phyloP scores from a whole-genome alignment of 1,140 invertebrate species.

The Rhagoletis zephyria region DNA sequence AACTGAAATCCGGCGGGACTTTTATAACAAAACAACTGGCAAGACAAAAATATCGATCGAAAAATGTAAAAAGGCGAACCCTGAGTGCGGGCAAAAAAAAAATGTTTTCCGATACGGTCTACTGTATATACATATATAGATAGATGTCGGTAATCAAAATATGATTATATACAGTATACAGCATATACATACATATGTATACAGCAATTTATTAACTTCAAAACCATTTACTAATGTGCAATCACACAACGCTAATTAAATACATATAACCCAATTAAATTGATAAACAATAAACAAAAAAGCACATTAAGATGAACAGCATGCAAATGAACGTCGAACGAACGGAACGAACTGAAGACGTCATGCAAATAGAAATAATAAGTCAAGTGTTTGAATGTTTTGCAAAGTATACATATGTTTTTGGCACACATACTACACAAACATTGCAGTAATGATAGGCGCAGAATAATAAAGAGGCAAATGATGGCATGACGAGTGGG shows the following conservation, averaged over 20 bases:
- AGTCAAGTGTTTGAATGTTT: background rate
- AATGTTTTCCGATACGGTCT: too few species aligned
- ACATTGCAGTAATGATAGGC: background rate
- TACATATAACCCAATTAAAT: background rate
- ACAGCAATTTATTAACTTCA: too few species aligned
- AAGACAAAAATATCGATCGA: too few species aligned
- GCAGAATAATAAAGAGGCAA: background rate
- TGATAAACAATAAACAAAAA: background rate
- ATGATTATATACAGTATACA: too few species aligned
- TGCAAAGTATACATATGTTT: background rate
- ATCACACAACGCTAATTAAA: conserved; percentile 4
- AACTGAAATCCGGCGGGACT: too few species aligned
- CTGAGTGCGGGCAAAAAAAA: too few species aligned
- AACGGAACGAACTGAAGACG: conserved; percentile 8
- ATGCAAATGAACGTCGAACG: conserved; percentile 39
- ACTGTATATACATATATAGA: too few species aligned
- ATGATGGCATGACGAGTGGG: background rate
- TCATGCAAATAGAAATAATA: conserved; percentile 11
- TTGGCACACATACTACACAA: background rate
- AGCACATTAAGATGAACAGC: background rate
- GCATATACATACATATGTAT: too few species aligned
- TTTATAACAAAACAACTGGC: too few species aligned
- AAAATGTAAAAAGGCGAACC: too few species aligned
- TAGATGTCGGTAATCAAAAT: too few species aligned
- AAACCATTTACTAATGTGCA: too few species aligned